These are phyloP conservation scores for Rhodinocichla rosea DNA, from an alignment of 2,113 vertebrate species.

Conservation along the genomic window DNA sequence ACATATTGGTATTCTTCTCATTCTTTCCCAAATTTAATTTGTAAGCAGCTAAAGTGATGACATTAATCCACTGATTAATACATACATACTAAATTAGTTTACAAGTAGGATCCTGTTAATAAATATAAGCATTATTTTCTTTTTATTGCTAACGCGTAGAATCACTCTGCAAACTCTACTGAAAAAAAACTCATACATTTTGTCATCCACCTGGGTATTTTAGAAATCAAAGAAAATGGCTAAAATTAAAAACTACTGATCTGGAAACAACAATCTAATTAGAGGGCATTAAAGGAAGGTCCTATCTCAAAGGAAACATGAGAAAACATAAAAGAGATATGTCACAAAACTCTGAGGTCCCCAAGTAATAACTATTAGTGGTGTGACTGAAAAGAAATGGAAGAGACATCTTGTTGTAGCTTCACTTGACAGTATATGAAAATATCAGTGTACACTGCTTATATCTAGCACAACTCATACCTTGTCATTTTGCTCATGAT, in stretches of 20 bases:
- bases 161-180: not conserved
- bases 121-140: not conserved
- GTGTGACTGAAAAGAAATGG: not conserved
- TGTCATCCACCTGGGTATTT: not conserved
- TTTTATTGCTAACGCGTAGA: not conserved
- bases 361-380: not conserved
- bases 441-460: not conserved
- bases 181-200: not conserved
- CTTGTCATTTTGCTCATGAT: slow-evolving; percentile 96
- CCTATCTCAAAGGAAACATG: not conserved
- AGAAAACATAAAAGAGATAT: not conserved
- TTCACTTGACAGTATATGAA: not conserved
- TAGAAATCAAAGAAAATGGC: not conserved
- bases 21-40: not conserved
- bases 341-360: not conserved
- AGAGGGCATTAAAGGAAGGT: not conserved
- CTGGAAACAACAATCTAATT: not conserved
- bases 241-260: not conserved
- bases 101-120: not conserved
- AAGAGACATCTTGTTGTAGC: not conserved
- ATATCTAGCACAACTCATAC: slow-evolving; percentile 50
- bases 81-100: not conserved
- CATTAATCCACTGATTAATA: not conserved
- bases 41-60: not conserved
- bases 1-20: not conserved